Evolutionary conservation across 2,888 invertebrate species (phyloP).

Genomic region (Trissolcus japonicus): DNA sequence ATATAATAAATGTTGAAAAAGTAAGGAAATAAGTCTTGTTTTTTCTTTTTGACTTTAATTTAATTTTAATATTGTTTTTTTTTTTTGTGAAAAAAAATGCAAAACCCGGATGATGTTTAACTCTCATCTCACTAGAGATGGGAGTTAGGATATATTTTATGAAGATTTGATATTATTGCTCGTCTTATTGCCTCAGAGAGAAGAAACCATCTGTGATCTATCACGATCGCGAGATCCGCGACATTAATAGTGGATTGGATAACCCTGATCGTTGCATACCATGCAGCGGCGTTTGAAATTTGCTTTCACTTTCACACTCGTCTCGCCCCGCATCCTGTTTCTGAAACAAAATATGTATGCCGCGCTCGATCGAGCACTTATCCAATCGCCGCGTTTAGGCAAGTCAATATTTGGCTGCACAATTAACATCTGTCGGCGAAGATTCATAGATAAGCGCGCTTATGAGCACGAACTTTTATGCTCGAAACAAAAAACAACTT

Average conservation of each 20-base stretch:
- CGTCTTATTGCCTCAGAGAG: constrained; percentile 53
- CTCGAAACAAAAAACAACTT: background rate
- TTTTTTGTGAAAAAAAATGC: background rate
- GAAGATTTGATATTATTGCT: constrained; percentile 43
- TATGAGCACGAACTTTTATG: background rate
- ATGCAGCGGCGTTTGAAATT: constrained; percentile 47
- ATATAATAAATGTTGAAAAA: too few species aligned
- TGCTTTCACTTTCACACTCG: constrained; percentile 60
- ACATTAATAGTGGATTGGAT: constrained; percentile 53
- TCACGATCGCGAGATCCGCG: constrained; percentile 55
- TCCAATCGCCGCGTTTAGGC: constrained; percentile 44
- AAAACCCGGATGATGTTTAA: background rate
- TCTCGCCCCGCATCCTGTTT: constrained; percentile 50
- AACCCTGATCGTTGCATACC: constrained; percentile 48
- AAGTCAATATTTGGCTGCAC: constrained; percentile 37
- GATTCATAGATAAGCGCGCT: constrained; percentile 11
- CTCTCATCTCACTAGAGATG: background rate
- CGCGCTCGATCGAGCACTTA: constrained; percentile 33
- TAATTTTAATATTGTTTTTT: too few species aligned
- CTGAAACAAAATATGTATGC: constrained; percentile 45
- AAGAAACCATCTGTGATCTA: constrained; percentile 58
- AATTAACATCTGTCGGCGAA: constrained; percentile 16
- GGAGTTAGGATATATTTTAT: constrained; percentile 34
- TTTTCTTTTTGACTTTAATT: too few species aligned
- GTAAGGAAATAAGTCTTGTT: too few species aligned